Evolutionary conservation across 2,888 invertebrate species (phyloP).

Genomic region (Theretra japonica): DNA sequence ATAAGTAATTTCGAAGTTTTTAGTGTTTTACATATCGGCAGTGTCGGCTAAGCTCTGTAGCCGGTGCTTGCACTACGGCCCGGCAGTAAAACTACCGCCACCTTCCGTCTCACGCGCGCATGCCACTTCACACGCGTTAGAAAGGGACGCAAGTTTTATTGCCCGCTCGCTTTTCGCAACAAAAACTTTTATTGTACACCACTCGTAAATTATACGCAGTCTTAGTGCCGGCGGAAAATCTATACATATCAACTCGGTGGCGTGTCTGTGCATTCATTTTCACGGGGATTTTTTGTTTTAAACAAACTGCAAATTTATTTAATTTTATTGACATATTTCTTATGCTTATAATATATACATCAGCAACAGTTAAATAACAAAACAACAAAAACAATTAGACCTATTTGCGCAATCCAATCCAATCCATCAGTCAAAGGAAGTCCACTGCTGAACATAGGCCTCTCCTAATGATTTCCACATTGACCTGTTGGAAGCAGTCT

Average conservation of each 20-base stretch:
- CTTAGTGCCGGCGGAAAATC: slow-evolving; percentile 62
- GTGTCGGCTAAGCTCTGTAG: slow-evolving; percentile 24
- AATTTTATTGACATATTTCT: no score
- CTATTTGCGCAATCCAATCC: no score
- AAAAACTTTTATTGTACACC: slow-evolving; percentile 80
- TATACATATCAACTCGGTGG: slow-evolving; percentile 31
- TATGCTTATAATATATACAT: no score
- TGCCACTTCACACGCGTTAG: slow-evolving; percentile 70
- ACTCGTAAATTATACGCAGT: slow-evolving; percentile 80
- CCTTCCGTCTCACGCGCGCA: slow-evolving; percentile 77
- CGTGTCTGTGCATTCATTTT: slow-evolving; percentile 20
- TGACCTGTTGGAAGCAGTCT: no score
- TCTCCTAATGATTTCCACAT: no score
- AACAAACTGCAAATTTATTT: not conserved
- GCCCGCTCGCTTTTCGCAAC: slow-evolving; percentile 74
- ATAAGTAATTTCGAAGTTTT: slow-evolving; percentile 15
- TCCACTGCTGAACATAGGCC: no score
- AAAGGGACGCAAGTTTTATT: slow-evolving; percentile 73
- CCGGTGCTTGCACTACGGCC: slow-evolving; percentile 35
- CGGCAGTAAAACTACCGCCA: slow-evolving; percentile 74
- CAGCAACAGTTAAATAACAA: no score
- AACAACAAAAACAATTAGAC: no score
- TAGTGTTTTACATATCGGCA: slow-evolving; percentile 20
- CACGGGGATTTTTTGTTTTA: not conserved
- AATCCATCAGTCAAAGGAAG: no score